These are phyloP conservation scores for Acanthochromis polyacanthus DNA, from an alignment of 2,113 vertebrate species.

Conservation along the genomic window DNA sequence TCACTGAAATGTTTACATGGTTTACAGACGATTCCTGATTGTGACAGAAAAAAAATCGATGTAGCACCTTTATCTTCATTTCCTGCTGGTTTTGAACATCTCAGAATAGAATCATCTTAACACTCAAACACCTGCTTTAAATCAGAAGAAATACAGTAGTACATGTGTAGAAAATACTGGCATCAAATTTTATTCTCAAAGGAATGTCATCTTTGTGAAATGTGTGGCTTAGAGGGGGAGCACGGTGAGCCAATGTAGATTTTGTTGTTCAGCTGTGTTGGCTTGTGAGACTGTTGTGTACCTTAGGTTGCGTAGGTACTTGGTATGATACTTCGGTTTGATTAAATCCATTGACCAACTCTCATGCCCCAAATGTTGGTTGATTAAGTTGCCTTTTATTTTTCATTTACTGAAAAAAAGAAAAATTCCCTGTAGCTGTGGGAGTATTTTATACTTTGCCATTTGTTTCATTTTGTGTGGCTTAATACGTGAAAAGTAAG, in stretches of 20 bases:
- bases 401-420: background rate
- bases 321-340: background rate
- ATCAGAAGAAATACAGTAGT: background rate
- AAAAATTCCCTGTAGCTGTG: background rate
- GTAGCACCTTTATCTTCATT: background rate
- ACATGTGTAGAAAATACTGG: background rate
- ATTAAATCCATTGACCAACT: background rate
- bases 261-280: constrained; percentile 17
- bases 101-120: background rate
- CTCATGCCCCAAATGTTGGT: too few relatives aligned
- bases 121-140: constrained; percentile 7
- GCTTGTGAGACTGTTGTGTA: constrained; percentile 8
- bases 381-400: constrained; percentile 2
- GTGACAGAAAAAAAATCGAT: background rate
- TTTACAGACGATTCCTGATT: background rate
- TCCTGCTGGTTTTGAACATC: background rate
- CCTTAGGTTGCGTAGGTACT: background rate
- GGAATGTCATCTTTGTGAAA: background rate
- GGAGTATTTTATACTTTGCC: constrained; percentile 1
- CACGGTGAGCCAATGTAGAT: background rate
- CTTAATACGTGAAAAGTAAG: constrained; percentile 1
- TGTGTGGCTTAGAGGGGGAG: background rate
- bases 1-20: background rate
- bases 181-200: background rate
- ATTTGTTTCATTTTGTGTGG: constrained; percentile 17